Base-by-base conservation (phyloP, 2,888 invertebrate genomes). In the Drosophila paracracens region DNA sequence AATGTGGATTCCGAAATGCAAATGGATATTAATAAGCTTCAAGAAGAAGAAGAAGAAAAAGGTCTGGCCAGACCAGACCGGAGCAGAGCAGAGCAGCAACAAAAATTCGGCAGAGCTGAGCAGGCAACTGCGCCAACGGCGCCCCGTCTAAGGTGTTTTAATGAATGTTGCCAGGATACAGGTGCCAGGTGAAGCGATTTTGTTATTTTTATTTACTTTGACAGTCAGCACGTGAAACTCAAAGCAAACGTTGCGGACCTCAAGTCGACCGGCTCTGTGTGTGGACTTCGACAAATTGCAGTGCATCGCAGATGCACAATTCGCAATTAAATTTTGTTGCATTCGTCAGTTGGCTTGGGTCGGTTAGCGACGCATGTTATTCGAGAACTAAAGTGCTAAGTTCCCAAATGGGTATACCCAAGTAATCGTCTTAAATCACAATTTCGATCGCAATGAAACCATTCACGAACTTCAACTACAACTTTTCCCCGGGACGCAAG, bases 111-210 rank as follows among this genome's bases (percentile, higher is more conserved):
- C 73, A 60, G 76, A 70, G 60, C 65, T 79, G 53, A 66, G 57
- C 58, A 35, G 31, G 16, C 8, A 33, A 16, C 21, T 46, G 54
- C 65, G 43, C 61, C 53, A 53, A 58, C 61, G 60, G 67, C 58
- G 68, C 71, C 64, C 70, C 68, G 75, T 82, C 75, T 73, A 74
- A 89, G 81, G 91, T 91, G 88, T 88, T 82, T 90, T 79, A 86
- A 78, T 80, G 82, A 90, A 90, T 92, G 92, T 92, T 92, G 92
- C 92, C 92, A 90, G 92, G 92, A 92, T 92, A 92, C 92, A 91
- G 85, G 79, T 88, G 86, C 88, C 86, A 83, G 79, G 84, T 83
- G 78, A 79, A 83, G 82, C 83, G 81, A 92, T 88, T 92, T 92
- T 92, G 92, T 92, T 92, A 92, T 92, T 92, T 91, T 90, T 91